These are phyloP conservation scores for Crotalus tigris DNA, from an alignment of 2,113 vertebrate genomes.

Conservation along the genomic window DNA sequence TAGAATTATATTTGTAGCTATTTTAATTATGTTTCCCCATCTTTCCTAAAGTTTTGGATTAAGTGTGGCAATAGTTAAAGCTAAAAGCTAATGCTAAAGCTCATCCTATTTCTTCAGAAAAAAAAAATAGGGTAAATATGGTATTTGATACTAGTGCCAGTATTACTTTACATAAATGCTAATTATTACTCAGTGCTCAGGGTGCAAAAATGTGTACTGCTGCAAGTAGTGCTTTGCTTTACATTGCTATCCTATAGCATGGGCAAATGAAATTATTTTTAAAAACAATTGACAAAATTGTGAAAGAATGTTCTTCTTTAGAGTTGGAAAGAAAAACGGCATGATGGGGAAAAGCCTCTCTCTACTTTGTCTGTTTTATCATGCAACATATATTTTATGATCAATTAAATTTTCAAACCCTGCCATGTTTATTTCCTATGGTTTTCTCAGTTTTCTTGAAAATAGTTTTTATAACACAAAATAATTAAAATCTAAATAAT, in stretches of 20 bases:
- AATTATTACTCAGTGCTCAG: not conserved
- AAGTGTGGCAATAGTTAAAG: not conserved
- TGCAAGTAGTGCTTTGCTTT: not conserved
- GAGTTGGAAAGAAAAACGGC: not conserved
- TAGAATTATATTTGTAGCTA: not conserved
- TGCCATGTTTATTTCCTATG: not conserved
- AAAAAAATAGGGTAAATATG: not conserved
- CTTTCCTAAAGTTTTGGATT: conserved; percentile 1
- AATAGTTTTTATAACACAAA: not conserved
- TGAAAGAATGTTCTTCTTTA: not conserved
- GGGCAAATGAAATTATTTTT: not conserved
- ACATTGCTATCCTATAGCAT: not conserved
- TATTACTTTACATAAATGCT: not conserved
- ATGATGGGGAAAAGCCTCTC: not conserved
- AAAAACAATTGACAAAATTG: not conserved
- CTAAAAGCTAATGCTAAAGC: not conserved
- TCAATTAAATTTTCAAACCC: not conserved
- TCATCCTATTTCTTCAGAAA: not conserved
- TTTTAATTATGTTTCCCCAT: not conserved
- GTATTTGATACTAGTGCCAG: not conserved
- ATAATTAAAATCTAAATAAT: not conserved
- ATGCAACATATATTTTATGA: not conserved
- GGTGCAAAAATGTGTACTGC: not conserved
- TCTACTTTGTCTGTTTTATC: not conserved
- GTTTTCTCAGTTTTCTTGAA: not conserved